Conservation (phyloP, 1,140 invertebrate species). For the Phenacoccus solenopsis region DNA sequence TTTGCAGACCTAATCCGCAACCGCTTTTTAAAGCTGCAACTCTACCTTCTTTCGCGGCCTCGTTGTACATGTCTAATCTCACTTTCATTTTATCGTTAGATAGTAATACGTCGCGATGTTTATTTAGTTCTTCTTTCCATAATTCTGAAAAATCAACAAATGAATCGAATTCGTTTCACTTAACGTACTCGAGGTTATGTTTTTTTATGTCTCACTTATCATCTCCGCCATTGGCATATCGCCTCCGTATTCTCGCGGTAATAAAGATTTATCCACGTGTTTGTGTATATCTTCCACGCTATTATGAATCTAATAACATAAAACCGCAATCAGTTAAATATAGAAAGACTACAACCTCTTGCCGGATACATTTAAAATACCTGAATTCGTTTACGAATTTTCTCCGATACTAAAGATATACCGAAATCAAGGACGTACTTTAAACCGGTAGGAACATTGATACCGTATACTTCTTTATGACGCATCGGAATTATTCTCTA, state of each 20-base stretch:
- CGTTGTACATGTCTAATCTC: conserved; percentile 46
- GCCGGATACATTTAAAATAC: conserved; percentile 30
- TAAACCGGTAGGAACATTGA: conserved; percentile 59
- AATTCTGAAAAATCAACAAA: conserved; percentile 42
- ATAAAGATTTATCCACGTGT: conserved; percentile 47
- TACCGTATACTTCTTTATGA: conserved; percentile 68
- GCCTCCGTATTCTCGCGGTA: conserved; percentile 71
- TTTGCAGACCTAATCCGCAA: conserved; percentile 40
- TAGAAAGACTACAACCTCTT: too few species aligned
- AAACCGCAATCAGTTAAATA: too few species aligned
- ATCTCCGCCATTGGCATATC: conserved; percentile 66
- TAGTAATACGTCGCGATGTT: conserved; percentile 23
- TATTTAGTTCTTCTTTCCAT: conserved; percentile 49
- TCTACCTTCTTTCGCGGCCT: conserved; percentile 52
- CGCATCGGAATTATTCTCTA: conserved; percentile 69
- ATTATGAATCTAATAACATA: conserved; percentile 42
- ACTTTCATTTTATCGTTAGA: conserved; percentile 46
- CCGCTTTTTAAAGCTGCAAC: conserved; percentile 48
- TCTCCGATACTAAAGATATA: conserved; percentile 65
- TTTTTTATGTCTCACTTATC: conserved; percentile 48
- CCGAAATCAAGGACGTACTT: conserved; percentile 69
- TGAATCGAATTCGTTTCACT: neutral
- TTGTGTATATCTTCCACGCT: conserved; percentile 43
- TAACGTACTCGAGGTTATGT: too few species aligned
- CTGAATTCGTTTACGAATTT: conserved; percentile 59